Evolutionary conservation across 2,888 invertebrate species (phyloP).

Genomic region (Caenorhabditis afra): DNA sequence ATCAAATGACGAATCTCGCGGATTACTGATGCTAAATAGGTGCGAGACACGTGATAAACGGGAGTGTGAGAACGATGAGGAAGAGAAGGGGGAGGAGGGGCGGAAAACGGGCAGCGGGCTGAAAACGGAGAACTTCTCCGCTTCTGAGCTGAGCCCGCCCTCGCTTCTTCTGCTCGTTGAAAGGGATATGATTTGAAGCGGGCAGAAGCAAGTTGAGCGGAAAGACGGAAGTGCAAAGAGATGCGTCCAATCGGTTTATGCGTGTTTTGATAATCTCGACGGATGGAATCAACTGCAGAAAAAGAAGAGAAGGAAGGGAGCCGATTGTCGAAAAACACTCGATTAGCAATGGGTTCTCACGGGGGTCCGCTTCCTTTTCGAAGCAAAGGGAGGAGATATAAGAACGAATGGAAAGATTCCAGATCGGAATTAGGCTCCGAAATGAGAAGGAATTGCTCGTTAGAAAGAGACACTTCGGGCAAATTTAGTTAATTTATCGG

Average conservation of each 20-base stretch:
- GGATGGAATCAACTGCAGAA: neutral
- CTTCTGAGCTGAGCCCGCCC: conserved; percentile 7
- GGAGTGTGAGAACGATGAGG: conserved; percentile 25
- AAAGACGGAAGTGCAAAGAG: neutral
- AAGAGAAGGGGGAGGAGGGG: neutral
- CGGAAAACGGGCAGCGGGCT: neutral
- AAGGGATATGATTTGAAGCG: conserved; percentile 1
- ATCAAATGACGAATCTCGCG: conserved; percentile 37
- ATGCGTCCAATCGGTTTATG: neutral
- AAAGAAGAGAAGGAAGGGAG: neutral
- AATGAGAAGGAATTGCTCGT: too few species aligned
- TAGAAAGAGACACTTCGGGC: too few species aligned
- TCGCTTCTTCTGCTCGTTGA: neutral
- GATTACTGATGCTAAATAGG: conserved; percentile 53
- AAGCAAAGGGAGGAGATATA: too few species aligned
- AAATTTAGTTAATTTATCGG: too few species aligned
- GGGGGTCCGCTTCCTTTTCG: too few species aligned
- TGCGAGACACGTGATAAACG: conserved; percentile 26
- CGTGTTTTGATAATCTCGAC: neutral
- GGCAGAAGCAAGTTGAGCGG: neutral
- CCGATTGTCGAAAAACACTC: too few species aligned
- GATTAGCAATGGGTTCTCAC: too few species aligned
- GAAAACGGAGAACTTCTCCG: neutral
- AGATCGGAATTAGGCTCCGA: too few species aligned
- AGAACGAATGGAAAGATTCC: too few species aligned